Evolutionary conservation across 2,797 vertebrate genomes (phyloP), one percentile per base, ranked within the genome.

Genomic region (Lemur catta): DNA sequence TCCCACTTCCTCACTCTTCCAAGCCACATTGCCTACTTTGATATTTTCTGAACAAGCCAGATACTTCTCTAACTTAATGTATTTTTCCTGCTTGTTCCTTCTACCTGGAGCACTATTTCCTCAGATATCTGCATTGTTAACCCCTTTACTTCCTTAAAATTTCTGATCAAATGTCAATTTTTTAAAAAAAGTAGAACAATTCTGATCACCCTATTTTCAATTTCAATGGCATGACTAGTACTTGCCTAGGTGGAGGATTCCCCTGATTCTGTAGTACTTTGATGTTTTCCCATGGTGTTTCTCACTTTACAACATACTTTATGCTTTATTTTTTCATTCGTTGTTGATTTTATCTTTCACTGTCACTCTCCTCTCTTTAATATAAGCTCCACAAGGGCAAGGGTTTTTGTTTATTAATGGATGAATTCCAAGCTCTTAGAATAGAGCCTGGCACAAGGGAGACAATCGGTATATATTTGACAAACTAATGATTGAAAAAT

Each of bases 401-500:
- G 1, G 28, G 57, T 30, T 41, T 82, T 91, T 94, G 55, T 89
- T 93, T 85, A 94, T 67, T 93, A 3, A 26, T 76, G 41, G 59
- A 74, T 89, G 6, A 24, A 65, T 78, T 88, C 46, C 24, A 90
- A 89, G 24, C 33, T 75, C 24, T 38, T 72, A 81, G 71, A 84
- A 78, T 18, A 91, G 17, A 91, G 26, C 15, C 46, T 86, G 78
- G 20, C n/a, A 91, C 41, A 75, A 2, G 35, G 65, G 38, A 91
- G 41, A 63, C 13, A 74, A 52, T 81, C 52, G 89, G 4, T 80
- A 94, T 97, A 76, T 87, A 81, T 81, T 87, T 95, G 80, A 87
- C 26, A 90, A 78, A 84, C 57, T 63, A 78, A 78, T 94, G 76
- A 89, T 48, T 91, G 52, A 84, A 91, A 96, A 74, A 95, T 65